Evolutionary conservation across 2,888 invertebrate species (phyloP).

Genomic region (Dolichomitus sp.): DNA sequence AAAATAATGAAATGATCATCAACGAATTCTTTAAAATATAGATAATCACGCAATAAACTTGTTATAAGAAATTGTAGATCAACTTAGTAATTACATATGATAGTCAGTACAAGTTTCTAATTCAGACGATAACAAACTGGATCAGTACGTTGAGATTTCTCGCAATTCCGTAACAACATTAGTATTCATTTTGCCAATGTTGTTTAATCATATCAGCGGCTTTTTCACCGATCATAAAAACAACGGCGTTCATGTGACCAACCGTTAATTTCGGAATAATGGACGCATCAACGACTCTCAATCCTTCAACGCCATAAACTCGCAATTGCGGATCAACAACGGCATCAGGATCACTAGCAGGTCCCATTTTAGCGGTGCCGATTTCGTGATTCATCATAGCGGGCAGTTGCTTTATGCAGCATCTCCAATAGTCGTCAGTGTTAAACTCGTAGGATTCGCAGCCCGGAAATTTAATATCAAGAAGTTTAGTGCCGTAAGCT

Average conservation of each 20-base stretch:
- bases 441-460: constrained; percentile 87
- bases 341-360: constrained; percentile 86
- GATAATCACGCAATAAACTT: too few relatives aligned
- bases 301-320: constrained; percentile 87
- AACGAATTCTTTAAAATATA: too few relatives aligned
- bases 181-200: too few relatives aligned
- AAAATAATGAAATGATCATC: too few relatives aligned
- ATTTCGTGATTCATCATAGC: constrained; percentile 90
- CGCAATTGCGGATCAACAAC: constrained; percentile 88
- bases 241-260: constrained; percentile 88
- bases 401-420: constrained; percentile 89
- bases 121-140: too few relatives aligned
- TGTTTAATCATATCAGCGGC: constrained; percentile 88
- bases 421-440: constrained; percentile 90
- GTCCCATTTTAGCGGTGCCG: constrained; percentile 88
- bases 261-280: constrained; percentile 88
- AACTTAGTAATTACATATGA: too few relatives aligned
- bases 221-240: constrained; percentile 89
- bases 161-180: too few relatives aligned
- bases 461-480: constrained; percentile 87
- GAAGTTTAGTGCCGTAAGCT: constrained; percentile 84
- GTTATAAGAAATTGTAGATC: too few relatives aligned
- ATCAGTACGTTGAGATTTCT: too few relatives aligned
- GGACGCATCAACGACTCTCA: constrained; percentile 88
- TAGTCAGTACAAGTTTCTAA: too few relatives aligned